phyloP scores from a whole-genome alignment of 2,797 vertebrate genomes.

The Galago senegalensis region DNA sequence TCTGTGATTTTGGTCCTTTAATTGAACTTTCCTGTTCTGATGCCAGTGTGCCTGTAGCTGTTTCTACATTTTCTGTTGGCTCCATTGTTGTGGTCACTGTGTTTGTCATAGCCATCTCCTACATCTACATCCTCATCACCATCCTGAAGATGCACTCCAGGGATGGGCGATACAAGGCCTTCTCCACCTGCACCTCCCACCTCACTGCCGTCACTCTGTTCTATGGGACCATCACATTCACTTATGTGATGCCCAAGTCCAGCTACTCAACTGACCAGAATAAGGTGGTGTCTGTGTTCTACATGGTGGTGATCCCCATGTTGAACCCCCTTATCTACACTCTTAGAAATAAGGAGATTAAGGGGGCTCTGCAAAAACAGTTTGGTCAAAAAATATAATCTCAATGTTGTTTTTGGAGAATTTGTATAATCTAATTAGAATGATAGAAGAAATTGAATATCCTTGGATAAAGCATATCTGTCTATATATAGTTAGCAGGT shows the following conservation, averaged over 20 bases:
- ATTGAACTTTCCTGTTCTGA: slow-evolving; percentile 53
- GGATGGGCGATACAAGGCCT: background rate
- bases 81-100: background rate
- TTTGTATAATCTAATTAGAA: background rate
- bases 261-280: background rate
- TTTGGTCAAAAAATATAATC: slow-evolving; percentile 29
- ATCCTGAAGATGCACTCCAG: background rate
- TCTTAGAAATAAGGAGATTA: slow-evolving; percentile 51
- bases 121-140: background rate
- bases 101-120: slow-evolving; percentile 63
- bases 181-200: slow-evolving; percentile 34
- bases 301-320: background rate
- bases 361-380: background rate
- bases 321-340: background rate
- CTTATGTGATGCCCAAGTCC: slow-evolving; percentile 7
- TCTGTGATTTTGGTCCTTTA: background rate
- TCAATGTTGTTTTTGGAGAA: background rate
- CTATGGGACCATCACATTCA: background rate
- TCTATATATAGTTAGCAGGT: background rate
- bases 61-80: accelerated
- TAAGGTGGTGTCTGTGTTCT: slow-evolving; percentile 17
- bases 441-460: background rate
- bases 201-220: background rate
- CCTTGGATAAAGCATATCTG: background rate
- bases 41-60: background rate